These are phyloP conservation scores for Dryas iulia DNA, from an alignment of 1,140 invertebrate genomes.

Conservation along the genomic window DNA sequence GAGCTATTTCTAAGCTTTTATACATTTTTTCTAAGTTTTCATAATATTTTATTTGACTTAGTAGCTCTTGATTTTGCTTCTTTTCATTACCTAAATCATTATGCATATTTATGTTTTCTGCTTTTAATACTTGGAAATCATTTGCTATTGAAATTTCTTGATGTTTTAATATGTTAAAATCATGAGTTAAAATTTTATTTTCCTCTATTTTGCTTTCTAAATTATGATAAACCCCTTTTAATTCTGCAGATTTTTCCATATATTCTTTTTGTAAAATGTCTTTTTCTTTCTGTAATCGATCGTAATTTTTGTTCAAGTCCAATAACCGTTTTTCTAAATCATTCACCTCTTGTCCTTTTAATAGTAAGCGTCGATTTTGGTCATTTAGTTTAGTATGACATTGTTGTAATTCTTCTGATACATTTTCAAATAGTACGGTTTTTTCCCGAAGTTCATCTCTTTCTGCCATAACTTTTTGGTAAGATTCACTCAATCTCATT, in stretches of 20 bases:
- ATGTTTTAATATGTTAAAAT: constrained; percentile 40
- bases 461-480: constrained; percentile 38
- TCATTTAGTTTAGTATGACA: constrained; percentile 35
- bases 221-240: constrained; percentile 44
- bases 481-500: constrained; percentile 36
- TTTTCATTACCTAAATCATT: constrained; percentile 35
- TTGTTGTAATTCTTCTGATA: constrained; percentile 38
- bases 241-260: constrained; percentile 47
- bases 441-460: constrained; percentile 39
- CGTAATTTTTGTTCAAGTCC: constrained; percentile 39
- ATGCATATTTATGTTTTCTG: constrained; percentile 41
- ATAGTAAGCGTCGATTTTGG: constrained; percentile 43
- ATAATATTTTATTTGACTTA: constrained; percentile 48
- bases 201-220: constrained; percentile 54
- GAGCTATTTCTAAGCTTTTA: constrained; percentile 37
- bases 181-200: constrained; percentile 41
- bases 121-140: constrained; percentile 44
- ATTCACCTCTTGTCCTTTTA: constrained; percentile 31
- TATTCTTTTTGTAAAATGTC: constrained; percentile 40
- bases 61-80: constrained; percentile 47
- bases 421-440: constrained; percentile 34
- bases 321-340: constrained; percentile 39
- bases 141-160: constrained; percentile 30
- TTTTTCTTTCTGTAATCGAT: constrained; percentile 42
- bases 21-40: constrained; percentile 45